A percentile compares a stretch with the other conserved stretches of the same genome.
Conservation (phyloP, 92 coral and sea anemone genomes). For the Epizoanthus fatuus region DNA sequence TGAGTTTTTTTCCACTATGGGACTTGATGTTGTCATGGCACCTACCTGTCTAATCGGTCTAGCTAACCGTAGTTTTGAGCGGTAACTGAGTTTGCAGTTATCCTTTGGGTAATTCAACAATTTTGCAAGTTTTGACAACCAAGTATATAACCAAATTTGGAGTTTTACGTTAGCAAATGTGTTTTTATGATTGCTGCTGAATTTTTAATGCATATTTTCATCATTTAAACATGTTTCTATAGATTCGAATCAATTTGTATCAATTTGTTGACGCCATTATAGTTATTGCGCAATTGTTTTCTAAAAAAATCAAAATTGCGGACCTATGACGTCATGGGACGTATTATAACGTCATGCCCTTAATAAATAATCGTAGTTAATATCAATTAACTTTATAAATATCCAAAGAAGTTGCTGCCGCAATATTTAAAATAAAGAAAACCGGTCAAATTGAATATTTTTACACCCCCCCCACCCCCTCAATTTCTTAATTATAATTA, state of each 20-base stretch:
- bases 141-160: no score
- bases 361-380: background rate
- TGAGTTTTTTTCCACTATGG: no score
- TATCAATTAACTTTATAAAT: slow-evolving; percentile 3
- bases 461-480: background rate
- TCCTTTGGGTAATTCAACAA: no score
- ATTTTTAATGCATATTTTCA: background rate
- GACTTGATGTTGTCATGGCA: no score
- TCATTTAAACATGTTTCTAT: background rate
- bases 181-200: no score
- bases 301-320: background rate
- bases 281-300: background rate
- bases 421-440: no score
- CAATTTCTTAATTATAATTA: background rate
- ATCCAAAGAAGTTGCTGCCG: background rate
- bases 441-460: background rate
- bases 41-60: no score
- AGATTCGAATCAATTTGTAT: background rate
- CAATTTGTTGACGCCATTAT: background rate
- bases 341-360: slow-evolving; percentile 8
- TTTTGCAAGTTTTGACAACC: no score
- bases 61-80: no score
- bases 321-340: slow-evolving; percentile 4
- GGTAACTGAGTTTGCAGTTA: no score
- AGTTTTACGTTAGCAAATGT: no score